Evolutionary conservation across 2,113 vertebrate genomes (phyloP), one percentile per base, ranked within the genome.

Genomic region (Melanerpes formicivorus): DNA sequence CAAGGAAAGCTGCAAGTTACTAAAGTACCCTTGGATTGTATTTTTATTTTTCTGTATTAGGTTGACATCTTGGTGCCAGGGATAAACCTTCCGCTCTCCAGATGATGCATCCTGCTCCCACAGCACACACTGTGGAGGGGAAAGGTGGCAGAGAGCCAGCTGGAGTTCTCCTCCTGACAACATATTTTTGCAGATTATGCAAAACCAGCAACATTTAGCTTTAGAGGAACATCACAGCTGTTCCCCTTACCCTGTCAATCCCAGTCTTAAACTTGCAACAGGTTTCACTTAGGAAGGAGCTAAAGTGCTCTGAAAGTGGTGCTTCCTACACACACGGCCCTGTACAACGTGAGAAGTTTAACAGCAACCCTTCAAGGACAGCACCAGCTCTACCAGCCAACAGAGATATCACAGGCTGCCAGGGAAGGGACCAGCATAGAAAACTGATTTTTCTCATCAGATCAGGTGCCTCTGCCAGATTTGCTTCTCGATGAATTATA

Each of bases 111-210:
- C 80, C 77, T 40, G 21, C 94, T 91, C 87, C 76, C 3, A 2
- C 76, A 37, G 81, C 92, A 60, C 34, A 16, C 19, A 3, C 90
- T 46, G 79, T 2, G 2, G 82, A 71, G 84, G 80, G 46, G 62
- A 63, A 80, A 55, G 73, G 86, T 93, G 92, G 86, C 95, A 81
- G 25, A 3, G 74, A 10, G 88, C 95, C 92, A 94, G 93, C 86
- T 90, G 88, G 95, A 95, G 48, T 71, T 27, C 92, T 83, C 30
- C 1, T 80, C 92, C 91, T 79, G 74, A 92, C 94, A 95, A 94
- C 93, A 94, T 91, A 93, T 94, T 95, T 94, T 40, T 93, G 82
- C 93, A 95, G 93, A 96, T 94, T 90, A 92, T 88, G 89, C 72
- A 93, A 91, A 94, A 93, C 42, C 6, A 5, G 79, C 92, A 93